Conservation (phyloP, 2,797 vertebrate genomes). For the Pseudomugil gertrudae region DNA sequence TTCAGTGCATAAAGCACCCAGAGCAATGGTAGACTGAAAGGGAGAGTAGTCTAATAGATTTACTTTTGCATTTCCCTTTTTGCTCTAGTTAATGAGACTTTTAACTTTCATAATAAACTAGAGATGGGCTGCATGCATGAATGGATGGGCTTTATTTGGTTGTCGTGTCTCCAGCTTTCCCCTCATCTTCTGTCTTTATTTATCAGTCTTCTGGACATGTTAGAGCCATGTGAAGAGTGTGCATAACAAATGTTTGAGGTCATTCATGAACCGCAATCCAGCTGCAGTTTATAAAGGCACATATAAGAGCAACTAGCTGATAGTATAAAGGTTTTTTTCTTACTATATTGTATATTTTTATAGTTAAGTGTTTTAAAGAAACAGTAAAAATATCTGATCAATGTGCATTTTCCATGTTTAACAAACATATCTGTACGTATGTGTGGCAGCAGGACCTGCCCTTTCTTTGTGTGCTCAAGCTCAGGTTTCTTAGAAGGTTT, state of each 20-base stretch:
- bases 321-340: too few relatives aligned
- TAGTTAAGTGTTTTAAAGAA: too few relatives aligned
- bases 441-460: too few relatives aligned
- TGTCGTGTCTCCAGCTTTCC: not conserved
- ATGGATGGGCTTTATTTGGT: not conserved
- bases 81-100: not conserved
- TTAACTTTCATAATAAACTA: not conserved
- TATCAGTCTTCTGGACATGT: not conserved
- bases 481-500: constrained; percentile 7
- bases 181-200: not conserved
- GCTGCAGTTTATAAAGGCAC: constrained; percentile 30
- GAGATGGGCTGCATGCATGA: not conserved
- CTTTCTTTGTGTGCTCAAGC: not conserved
- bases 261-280: constrained; percentile 12
- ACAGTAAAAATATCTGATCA: too few relatives aligned
- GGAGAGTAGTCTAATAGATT: constrained; percentile 18
- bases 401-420: too few relatives aligned
- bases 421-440: too few relatives aligned
- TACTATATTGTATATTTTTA: too few relatives aligned
- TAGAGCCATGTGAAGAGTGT: constrained; percentile 1
- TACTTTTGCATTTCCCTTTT: constrained; percentile 4
- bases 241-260: constrained; percentile 32
- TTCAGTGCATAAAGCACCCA: constrained; percentile 19
- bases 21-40: constrained; percentile 22
- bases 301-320: constrained; percentile 21